phyloP scores from a whole-genome alignment of 1,140 invertebrate species.

The Sitophilus oryzae region DNA sequence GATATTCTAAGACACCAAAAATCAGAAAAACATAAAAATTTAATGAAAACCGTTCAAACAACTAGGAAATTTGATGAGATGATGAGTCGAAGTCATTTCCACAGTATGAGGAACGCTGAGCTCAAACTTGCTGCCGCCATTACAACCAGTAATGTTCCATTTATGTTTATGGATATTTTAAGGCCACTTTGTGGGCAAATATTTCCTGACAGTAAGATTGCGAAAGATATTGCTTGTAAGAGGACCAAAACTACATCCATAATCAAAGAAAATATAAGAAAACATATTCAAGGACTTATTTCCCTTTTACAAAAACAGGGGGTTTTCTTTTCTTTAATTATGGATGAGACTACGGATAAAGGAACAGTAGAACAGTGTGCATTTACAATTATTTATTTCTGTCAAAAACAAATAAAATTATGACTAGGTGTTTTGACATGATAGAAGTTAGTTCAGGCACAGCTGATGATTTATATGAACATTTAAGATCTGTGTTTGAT shows the following conservation, averaged over 20 bases:
- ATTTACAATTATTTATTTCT: slow-evolving; percentile 25
- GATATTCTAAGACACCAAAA: no score
- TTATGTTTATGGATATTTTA: slow-evolving; percentile 19
- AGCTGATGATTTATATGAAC: slow-evolving; percentile 21
- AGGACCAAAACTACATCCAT: slow-evolving; percentile 14
- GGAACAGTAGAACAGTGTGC: slow-evolving; percentile 13
- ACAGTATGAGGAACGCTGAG: slow-evolving; percentile 18
- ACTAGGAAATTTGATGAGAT: no score
- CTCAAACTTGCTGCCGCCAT: slow-evolving; percentile 18
- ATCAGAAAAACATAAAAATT: no score
- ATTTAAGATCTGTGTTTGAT: slow-evolving; percentile 22
- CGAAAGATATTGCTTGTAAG: slow-evolving; percentile 5
- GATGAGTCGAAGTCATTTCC: no score
- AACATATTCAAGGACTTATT: slow-evolving; percentile 10
- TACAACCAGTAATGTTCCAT: slow-evolving; percentile 19
- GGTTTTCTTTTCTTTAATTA: slow-evolving; percentile 16
- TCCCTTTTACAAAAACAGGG: slow-evolving; percentile 4
- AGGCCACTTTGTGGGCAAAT: slow-evolving; percentile 8
- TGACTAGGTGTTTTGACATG: slow-evolving; percentile 20
- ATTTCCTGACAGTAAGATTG: slow-evolving; percentile 19
- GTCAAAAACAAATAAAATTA: slow-evolving; percentile 1
- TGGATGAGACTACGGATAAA: slow-evolving; percentile 23
- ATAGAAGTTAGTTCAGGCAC: slow-evolving; percentile 22
- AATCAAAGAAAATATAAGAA: slow-evolving; percentile 8
- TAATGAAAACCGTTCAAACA: no score